phyloP scores from a whole-genome alignment of 2,113 vertebrate species.

The Pogona vitticeps region DNA sequence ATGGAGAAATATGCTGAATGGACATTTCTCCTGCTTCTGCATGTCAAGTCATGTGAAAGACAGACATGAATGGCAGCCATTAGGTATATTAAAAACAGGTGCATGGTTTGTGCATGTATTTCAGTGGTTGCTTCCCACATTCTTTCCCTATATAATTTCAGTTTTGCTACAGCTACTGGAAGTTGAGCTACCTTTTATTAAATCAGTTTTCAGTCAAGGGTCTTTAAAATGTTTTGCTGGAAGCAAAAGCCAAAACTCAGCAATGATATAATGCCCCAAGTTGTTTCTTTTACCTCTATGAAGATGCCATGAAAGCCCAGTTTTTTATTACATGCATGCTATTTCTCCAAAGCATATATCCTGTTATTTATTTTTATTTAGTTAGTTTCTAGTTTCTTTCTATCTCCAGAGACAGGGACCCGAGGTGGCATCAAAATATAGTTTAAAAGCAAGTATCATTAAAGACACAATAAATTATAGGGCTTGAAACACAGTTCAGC shows the following conservation, averaged over 20 bases:
- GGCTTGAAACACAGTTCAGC: too few species aligned
- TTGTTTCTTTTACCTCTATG: neutral
- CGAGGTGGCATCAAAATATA: too few species aligned
- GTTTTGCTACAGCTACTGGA: slow-evolving; percentile 40
- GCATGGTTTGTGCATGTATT: slow-evolving; percentile 24
- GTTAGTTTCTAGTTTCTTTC: too few species aligned
- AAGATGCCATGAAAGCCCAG: neutral
- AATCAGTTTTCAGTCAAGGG: slow-evolving; percentile 44
- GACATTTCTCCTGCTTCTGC: slow-evolving; percentile 28
- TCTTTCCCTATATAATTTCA: slow-evolving; percentile 29
- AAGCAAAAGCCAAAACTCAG: slow-evolving; percentile 21
- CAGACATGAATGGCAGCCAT: neutral
- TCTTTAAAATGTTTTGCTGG: neutral
- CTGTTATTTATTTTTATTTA: too few species aligned
- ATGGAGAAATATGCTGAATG: slow-evolving; percentile 25
- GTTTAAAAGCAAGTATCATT: too few species aligned
- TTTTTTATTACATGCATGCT: neutral
- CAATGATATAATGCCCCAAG: slow-evolving; percentile 19
- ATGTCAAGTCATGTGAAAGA: slow-evolving; percentile 37
- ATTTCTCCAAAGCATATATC: neutral
- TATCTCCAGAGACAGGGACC: too few species aligned
- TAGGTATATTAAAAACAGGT: slow-evolving; percentile 43
- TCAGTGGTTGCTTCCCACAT: slow-evolving; percentile 35
- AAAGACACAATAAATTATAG: too few species aligned
- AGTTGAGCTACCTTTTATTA: slow-evolving; percentile 41